These are phyloP conservation scores for Choreutis nemorana DNA, from an alignment of 2,888 invertebrate species.

Conservation along the genomic window DNA sequence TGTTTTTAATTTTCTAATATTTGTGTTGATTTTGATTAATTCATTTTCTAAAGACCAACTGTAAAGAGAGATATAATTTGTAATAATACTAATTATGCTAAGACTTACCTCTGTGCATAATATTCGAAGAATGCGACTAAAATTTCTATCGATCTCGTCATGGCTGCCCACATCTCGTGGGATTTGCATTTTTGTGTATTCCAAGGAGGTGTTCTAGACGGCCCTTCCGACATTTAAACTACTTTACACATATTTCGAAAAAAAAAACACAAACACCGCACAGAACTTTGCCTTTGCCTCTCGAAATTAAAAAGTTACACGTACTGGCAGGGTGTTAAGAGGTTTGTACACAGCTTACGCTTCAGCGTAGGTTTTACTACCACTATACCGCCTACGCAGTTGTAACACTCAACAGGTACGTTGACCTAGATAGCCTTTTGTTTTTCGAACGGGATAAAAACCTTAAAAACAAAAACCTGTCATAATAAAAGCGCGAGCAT, in stretches of 20 bases:
- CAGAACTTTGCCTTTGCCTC: slow-evolving; percentile 1
- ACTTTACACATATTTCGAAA: slow-evolving; percentile 17
- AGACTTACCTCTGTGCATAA: slow-evolving; percentile 77
- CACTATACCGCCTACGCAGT: slow-evolving; percentile 19
- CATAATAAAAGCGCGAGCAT: neutral
- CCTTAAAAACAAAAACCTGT: too few species aligned
- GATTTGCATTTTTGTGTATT: slow-evolving; percentile 57
- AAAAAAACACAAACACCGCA: slow-evolving; percentile 9
- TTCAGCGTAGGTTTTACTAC: slow-evolving; percentile 1
- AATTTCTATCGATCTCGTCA: slow-evolving; percentile 82
- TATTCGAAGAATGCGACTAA: slow-evolving; percentile 85
- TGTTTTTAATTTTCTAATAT: too few species aligned
- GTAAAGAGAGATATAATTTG: too few species aligned
- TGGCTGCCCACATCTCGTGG: slow-evolving; percentile 81
- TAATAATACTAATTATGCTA: too few species aligned
- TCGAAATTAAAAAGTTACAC: neutral
- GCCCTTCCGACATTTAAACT: slow-evolving; percentile 48
- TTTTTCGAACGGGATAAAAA: too few species aligned
- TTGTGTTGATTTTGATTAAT: too few species aligned
- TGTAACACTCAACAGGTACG: slow-evolving; percentile 27
- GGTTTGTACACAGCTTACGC: neutral
- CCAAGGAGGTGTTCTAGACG: slow-evolving; percentile 31
- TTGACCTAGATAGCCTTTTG: slow-evolving; percentile 16
- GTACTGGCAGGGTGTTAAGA: neutral
- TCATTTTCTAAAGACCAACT: too few species aligned